Evolutionary conservation across 2,797 vertebrate genomes (phyloP).

Genomic region (Telmatherina bonti): DNA sequence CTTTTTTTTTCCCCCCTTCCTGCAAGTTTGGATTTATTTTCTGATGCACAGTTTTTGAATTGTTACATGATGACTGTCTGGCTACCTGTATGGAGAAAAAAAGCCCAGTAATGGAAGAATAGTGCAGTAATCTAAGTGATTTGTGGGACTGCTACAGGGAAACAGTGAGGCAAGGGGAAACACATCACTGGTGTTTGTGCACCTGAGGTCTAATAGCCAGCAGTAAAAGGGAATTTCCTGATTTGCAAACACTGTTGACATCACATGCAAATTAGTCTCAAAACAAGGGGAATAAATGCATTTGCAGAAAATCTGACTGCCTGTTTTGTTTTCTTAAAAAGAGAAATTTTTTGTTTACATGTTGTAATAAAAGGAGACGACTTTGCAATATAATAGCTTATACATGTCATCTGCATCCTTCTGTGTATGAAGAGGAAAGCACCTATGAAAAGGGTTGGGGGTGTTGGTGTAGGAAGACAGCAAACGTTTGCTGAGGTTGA

Average conservation of each 20-base stretch:
- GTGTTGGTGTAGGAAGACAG: constrained; percentile 34
- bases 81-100: constrained; percentile 49
- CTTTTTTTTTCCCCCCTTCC: background rate
- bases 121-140: constrained; percentile 28
- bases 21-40: constrained; percentile 50
- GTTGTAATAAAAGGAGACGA: constrained; percentile 13
- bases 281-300: background rate
- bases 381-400: constrained; percentile 17
- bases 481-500: constrained; percentile 79
- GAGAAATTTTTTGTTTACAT: background rate
- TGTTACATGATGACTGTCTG: constrained; percentile 67
- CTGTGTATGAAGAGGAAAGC: constrained; percentile 47
- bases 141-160: constrained; percentile 39
- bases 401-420: constrained; percentile 41
- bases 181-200: constrained; percentile 23
- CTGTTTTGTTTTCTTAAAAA: constrained; percentile 1
- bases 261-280: constrained; percentile 23
- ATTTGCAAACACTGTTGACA: constrained; percentile 17
- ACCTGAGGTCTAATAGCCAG: constrained; percentile 31
- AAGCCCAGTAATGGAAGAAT: constrained; percentile 53
- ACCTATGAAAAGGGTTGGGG: constrained; percentile 44
- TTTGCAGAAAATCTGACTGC: constrained; percentile 7
- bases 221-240: constrained; percentile 29
- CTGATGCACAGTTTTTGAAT: constrained; percentile 64
- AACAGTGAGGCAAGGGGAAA: constrained; percentile 35